Evolutionary conservation across 2,797 vertebrate genomes (phyloP), one percentile per base, ranked within the genome.

Genomic region (Aldrovandia affinis): DNA sequence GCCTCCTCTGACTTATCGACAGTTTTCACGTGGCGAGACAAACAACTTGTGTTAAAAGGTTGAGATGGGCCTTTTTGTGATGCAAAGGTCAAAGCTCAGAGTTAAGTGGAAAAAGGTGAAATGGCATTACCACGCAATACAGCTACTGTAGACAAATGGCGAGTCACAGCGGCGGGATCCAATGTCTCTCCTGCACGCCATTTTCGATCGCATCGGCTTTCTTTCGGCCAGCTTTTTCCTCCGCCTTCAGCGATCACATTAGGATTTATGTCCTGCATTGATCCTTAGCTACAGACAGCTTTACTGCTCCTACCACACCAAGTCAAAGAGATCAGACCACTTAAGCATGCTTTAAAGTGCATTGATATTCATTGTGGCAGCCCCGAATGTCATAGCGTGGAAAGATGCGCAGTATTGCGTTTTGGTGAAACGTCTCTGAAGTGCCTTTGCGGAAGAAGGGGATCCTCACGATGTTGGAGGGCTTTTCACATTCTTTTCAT

Each of bases 281-380:
- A 95, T 95, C 94, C 90, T 92, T 92, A 94, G 94, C 92, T 86
- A 86, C 86, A 80, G 87, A 90, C 86, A 91, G 89, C 90, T 93
- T 94, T 92, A 92, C 92, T 94, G 91, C 91, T 88, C 92, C 89
- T 84, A 93, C 92, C 91, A 89, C 91, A 92, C 91, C 89, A 89
- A 92, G 87, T 92, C 88, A 85, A 88, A 90, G 87, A 86, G 84
- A 84, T 87, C 79, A 89, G 88, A 90, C 90, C 91, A 92, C 90
- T 92, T 92, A 89, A 91, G 92, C 90, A 82, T 91, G 93, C 91
- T 94, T 94, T 93, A 94, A 90, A 94, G 92, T 91, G 87, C 94
- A 95, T 95, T 94, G 94, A 96, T 96, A 94, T 95, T 94, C 95
- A 95, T 94, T 95, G 94, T 92, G 81, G 92, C 91, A 92, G 91